These are phyloP conservation scores for Lepus europaeus DNA, from an alignment of 2,113 vertebrate genomes.

Conservation along the genomic window DNA sequence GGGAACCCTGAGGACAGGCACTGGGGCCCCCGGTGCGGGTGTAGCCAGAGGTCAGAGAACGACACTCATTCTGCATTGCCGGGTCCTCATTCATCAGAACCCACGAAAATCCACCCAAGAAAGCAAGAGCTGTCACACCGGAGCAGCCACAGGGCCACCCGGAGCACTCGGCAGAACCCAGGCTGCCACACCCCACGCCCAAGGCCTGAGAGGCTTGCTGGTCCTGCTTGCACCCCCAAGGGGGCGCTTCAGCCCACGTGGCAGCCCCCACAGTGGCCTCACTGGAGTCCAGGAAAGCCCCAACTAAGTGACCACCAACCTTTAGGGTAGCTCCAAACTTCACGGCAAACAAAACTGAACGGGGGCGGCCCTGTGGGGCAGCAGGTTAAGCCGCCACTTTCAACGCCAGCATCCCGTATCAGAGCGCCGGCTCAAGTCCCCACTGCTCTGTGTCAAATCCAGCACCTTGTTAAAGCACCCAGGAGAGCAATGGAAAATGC, in stretches of 20 bases:
- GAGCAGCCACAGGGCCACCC: not conserved
- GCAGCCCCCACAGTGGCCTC: no score
- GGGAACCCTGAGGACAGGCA: not conserved
- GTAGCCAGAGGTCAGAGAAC: not conserved
- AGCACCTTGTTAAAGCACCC: no score
- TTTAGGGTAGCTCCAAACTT: not conserved
- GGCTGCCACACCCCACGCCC: not conserved
- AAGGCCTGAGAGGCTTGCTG: no score
- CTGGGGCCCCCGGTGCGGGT: no score
- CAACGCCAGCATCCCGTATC: no score
- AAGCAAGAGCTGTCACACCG: accelerated
- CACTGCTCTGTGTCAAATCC: no score
- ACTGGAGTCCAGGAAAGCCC: not conserved
- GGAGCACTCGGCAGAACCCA: not conserved
- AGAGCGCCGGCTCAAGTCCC: no score
- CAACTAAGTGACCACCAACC: accelerated
- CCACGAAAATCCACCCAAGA: accelerated
- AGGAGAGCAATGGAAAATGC: no score
- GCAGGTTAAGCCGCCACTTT: no score
- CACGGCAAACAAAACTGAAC: not conserved
- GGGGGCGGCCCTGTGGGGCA: no score
- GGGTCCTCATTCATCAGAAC: not conserved
- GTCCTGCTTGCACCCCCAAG: accelerated
- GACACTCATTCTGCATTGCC: accelerated
- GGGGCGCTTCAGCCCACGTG: accelerated